A percentile compares a stretch with the other conserved stretches of the same genome.
Evolutionary conservation across 2,888 invertebrate species (phyloP).

Genomic region (Melanostoma scalare): DNA sequence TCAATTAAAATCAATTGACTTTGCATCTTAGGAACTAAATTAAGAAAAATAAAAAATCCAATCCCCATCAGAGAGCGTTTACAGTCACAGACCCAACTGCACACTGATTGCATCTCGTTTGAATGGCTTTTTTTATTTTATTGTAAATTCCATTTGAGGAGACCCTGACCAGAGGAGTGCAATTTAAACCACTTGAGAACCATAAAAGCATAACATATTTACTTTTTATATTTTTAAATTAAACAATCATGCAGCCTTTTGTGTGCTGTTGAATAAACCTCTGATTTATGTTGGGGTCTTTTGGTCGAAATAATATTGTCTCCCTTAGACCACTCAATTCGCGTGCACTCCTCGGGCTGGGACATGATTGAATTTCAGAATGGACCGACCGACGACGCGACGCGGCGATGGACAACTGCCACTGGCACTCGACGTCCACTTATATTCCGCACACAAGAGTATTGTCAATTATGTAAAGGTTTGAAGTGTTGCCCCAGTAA

Average conservation of each 20-base stretch:
- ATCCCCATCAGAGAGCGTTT: conserved; percentile 5
- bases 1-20: conserved; percentile 68
- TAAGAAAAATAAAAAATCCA: background rate
- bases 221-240: conserved; percentile 28
- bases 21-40: conserved; percentile 20
- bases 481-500: conserved; percentile 1
- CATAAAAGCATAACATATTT: background rate
- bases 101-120: conserved; percentile 34
- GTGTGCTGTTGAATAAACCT: conserved; percentile 10
- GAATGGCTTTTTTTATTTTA: conserved; percentile 37
- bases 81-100: background rate
- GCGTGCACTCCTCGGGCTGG: background rate
- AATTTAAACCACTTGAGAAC: conserved; percentile 37
- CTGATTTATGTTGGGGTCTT: conserved; percentile 7
- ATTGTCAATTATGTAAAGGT: conserved; percentile 54
- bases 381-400: background rate
- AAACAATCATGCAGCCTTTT: conserved; percentile 53
- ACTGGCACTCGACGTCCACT: conserved; percentile 28
- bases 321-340: conserved; percentile 10
- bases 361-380: conserved; percentile 55
- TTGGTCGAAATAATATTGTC: conserved; percentile 14
- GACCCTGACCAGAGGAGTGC: conserved; percentile 11
- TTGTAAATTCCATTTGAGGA: conserved; percentile 2
- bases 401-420: background rate
- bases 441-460: conserved; percentile 37